Evolutionary conservation across 2,888 invertebrate species (phyloP).

Genomic region (Pycnomerus fuliginosus): DNA sequence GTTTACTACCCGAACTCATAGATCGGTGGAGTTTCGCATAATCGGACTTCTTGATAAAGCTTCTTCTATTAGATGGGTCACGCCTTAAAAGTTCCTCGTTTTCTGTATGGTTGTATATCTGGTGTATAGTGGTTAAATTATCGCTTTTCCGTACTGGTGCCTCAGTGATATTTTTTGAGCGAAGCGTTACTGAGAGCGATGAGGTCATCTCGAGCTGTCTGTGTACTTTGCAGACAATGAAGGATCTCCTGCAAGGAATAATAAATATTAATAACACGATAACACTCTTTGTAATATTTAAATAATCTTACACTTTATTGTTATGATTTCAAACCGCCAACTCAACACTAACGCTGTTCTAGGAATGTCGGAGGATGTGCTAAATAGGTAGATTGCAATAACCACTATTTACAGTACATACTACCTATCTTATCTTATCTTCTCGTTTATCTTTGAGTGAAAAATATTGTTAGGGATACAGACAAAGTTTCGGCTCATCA

Average conservation of each 20-base stretch:
- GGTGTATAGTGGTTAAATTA: constrained; percentile 16
- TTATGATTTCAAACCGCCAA: no score
- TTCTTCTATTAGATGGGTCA: constrained; percentile 30
- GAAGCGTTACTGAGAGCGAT: background rate
- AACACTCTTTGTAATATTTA: no score
- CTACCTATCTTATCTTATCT: no score
- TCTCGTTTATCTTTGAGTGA: no score
- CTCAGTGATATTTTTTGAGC: background rate
- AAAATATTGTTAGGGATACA: no score
- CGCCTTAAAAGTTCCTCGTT: constrained; percentile 23
- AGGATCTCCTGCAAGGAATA: constrained; percentile 21
- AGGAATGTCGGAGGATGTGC: no score
- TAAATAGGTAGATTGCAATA: no score
- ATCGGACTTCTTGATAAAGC: constrained; percentile 32
- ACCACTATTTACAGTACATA: no score
- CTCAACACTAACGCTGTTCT: no score
- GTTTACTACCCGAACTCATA: constrained; percentile 23
- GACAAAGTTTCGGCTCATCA: no score
- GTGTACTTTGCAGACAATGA: background rate
- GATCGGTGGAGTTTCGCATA: constrained; percentile 38
- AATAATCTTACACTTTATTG: no score
- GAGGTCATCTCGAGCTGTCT: constrained; percentile 11
- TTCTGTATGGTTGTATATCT: constrained; percentile 4
- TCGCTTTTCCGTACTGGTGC: background rate
- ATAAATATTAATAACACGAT: no score